Evolutionary conservation across 2,888 invertebrate genomes (phyloP), one percentile per base, ranked within the genome.

Genomic region (Parnassius apollo): DNA sequence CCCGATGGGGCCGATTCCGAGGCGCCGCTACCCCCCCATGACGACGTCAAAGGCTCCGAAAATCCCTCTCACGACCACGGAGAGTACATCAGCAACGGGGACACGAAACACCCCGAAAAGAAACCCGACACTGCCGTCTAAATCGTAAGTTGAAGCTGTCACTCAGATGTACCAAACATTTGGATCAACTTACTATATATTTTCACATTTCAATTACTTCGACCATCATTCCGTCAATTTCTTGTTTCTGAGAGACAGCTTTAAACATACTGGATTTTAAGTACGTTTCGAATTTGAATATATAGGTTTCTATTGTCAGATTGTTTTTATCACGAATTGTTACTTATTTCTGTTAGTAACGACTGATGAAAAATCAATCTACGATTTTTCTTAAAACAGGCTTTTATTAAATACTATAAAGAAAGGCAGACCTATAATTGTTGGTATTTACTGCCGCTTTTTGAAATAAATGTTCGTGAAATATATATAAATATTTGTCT

Each of bases 1-100:
- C 94, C 94, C 57, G 94, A 94, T 76, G 93, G 93, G 57, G 93
- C 88, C 68, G 94, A 94, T 70, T 93, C 94, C 65, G 94, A 94
- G 72, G 93, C 94, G 67, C 94, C 94, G 49, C 88, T 94, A 11
- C 93, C 92, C 51, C 86, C 93, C 35, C 93, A 93, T 69, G 93
- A 93, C 63, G 93, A 93, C 82, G 77, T 87, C 79, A 92, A 93
- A 81, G 93, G 93, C 70, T 88, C 93, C 46, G 93, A 93, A 75
- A 93, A 93, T 76, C 93, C 93, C 68, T 88, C 92, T 56, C 93
- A 93, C 75, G 93, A 93, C 75, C 93, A 93, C 80, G 93, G 93
- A 66, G 93, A 93, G 66, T 93, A 93, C 84, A 93, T 93, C 85
- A 92, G 90, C 80, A 93, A 93, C 63, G 93, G 93, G 0, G 78